Percentiles rank a stretch among this genome's conserved stretches.
Evolutionary conservation across 2,797 vertebrate genomes (phyloP).

Genomic region (Pseudomugil tenellus): DNA sequence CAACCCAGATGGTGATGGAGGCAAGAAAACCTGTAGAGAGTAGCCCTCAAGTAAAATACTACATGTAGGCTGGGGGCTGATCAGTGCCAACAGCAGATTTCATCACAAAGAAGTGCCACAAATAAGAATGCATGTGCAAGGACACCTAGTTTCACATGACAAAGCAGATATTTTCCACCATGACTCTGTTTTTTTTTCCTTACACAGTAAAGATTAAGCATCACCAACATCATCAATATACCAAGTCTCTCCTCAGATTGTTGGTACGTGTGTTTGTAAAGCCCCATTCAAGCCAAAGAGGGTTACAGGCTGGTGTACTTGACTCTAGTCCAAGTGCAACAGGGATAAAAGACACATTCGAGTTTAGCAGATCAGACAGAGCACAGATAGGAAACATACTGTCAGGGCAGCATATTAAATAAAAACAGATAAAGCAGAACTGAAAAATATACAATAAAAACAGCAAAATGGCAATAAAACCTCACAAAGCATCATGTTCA

Average conservation of each 20-base stretch:
- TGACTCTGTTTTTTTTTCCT: background rate
- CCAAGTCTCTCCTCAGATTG: background rate
- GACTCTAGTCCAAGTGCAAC: background rate
- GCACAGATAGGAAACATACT: background rate
- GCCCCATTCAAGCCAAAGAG: background rate
- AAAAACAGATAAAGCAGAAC: background rate
- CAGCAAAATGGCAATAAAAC: background rate
- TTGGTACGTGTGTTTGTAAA: background rate
- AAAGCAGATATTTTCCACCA: background rate
- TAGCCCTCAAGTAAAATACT: background rate
- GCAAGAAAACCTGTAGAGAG: background rate
- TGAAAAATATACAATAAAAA: background rate
- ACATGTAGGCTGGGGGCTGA: background rate
- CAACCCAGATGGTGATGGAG: background rate
- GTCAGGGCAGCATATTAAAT: background rate
- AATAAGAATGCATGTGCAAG: background rate
- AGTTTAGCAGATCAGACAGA: background rate
- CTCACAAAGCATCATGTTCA: background rate
- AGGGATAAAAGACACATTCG: background rate
- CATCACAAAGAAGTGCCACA: background rate
- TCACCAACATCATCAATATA: background rate
- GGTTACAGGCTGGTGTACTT: background rate
- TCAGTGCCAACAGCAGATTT: background rate
- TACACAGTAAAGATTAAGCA: background rate
- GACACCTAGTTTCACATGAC: background rate